Evolutionary conservation across 2,888 invertebrate genomes (phyloP).

Genomic region (Leucophenga maculata): DNA sequence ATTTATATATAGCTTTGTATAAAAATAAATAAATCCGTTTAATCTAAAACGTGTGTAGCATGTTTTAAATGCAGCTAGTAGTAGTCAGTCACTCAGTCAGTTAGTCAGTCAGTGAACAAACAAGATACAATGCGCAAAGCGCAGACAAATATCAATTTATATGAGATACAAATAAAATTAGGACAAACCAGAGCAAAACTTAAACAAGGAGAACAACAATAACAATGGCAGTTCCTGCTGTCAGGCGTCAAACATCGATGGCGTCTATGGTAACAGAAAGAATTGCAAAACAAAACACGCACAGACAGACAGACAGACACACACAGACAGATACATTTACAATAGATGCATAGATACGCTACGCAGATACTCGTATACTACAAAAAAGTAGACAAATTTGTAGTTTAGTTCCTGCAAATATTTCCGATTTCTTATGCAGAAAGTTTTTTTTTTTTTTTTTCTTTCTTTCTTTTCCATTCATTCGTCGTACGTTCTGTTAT

Average conservation of each 20-base stretch:
- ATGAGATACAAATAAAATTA: background rate
- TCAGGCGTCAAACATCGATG: background rate
- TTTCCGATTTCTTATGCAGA: background rate
- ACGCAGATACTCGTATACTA: too few species aligned
- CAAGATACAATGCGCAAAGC: background rate
- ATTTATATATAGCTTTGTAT: background rate
- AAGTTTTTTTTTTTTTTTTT: background rate
- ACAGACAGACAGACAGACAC: too few species aligned
- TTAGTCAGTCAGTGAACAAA: background rate
- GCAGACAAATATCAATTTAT: conserved; percentile 6
- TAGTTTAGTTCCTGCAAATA: background rate
- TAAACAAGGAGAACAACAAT: background rate
- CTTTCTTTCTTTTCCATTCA: background rate
- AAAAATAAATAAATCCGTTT: conserved; percentile 1
- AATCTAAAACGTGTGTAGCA: conserved; percentile 5
- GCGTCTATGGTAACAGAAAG: background rate
- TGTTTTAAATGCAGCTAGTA: background rate
- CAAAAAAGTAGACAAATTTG: too few species aligned
- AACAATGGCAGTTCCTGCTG: background rate
- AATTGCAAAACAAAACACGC: too few species aligned
- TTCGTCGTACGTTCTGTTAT: too few species aligned
- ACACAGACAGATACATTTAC: too few species aligned
- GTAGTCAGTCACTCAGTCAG: background rate
- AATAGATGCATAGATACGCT: too few species aligned
- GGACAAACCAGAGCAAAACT: background rate